Evolutionary conservation across 1,140 invertebrate species (phyloP).

Genomic region (Mizuhopecten yessoensis): DNA sequence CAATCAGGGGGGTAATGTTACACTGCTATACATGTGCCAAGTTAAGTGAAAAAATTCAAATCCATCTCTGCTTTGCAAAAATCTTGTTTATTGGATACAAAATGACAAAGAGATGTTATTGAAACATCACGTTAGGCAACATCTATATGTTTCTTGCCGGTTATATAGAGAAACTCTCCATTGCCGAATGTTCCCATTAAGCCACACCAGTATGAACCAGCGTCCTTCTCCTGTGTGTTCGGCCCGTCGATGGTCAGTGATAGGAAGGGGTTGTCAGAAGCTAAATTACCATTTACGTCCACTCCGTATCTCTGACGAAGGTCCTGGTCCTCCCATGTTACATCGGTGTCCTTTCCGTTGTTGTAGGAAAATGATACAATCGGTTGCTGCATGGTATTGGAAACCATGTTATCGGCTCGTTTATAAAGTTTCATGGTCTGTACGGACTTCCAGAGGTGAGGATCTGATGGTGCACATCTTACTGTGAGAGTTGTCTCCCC

Average conservation of each 20-base stretch:
- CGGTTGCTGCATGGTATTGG: neutral
- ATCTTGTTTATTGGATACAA: too few relatives aligned
- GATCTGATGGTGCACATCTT: neutral
- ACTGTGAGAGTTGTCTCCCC: neutral
- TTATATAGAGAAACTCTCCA: neutral
- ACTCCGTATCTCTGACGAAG: neutral
- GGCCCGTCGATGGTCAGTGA: neutral
- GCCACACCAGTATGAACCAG: neutral
- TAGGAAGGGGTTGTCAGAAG: neutral
- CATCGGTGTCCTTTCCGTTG: neutral
- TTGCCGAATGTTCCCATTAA: neutral
- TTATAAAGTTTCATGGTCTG: neutral
- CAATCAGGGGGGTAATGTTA: too few relatives aligned
- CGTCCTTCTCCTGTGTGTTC: neutral
- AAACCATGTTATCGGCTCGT: neutral
- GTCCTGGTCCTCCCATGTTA: neutral
- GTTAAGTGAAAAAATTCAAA: too few relatives aligned
- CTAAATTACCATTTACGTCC: neutral
- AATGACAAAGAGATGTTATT: too few relatives aligned
- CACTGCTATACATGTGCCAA: too few relatives aligned
- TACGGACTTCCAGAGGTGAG: neutral
- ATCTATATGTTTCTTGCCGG: neutral
- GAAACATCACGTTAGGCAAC: neutral
- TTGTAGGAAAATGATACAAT: neutral
- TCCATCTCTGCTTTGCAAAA: too few relatives aligned